Evolutionary conservation across 2,113 vertebrate genomes (phyloP).

Genomic region (Murina feae): DNA sequence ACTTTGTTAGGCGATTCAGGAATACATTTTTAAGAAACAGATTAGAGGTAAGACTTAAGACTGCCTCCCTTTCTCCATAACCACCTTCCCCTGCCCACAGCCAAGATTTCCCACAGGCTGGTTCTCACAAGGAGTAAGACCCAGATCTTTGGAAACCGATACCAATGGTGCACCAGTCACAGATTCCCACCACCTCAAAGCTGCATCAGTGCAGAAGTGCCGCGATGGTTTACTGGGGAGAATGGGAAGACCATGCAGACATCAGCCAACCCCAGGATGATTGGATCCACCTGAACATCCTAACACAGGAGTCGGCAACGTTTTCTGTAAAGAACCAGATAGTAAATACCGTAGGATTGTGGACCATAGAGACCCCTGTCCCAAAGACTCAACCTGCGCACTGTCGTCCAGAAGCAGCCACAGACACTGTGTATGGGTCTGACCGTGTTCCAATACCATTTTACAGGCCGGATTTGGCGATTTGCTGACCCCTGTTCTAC

Average conservation of each 20-base stretch:
- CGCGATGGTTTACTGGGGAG: not conserved
- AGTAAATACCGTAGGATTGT: not conserved
- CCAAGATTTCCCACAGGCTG: not conserved
- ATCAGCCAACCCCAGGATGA: not conserved
- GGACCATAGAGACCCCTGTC: not conserved
- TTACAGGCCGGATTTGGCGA: not conserved
- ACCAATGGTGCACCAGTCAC: not conserved
- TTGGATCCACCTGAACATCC: not conserved
- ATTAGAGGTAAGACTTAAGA: not conserved
- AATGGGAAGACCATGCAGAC: not conserved
- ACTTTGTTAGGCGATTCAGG: not conserved
- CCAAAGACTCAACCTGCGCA: not conserved
- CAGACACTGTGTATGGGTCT: not conserved
- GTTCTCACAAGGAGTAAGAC: not conserved
- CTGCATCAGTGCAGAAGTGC: accelerated
- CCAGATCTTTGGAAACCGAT: not conserved
- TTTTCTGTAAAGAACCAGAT: not conserved
- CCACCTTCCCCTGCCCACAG: not conserved
- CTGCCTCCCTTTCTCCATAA: not conserved
- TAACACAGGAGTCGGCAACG: not conserved
- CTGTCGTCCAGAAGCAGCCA: not conserved
- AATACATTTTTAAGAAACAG: not conserved
- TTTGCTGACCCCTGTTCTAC: not conserved
- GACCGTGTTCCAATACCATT: not conserved
- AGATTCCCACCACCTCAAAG: not conserved